phyloP scores from a whole-genome alignment of 2,797 vertebrate species.

The Premnoplex brunnescens region DNA sequence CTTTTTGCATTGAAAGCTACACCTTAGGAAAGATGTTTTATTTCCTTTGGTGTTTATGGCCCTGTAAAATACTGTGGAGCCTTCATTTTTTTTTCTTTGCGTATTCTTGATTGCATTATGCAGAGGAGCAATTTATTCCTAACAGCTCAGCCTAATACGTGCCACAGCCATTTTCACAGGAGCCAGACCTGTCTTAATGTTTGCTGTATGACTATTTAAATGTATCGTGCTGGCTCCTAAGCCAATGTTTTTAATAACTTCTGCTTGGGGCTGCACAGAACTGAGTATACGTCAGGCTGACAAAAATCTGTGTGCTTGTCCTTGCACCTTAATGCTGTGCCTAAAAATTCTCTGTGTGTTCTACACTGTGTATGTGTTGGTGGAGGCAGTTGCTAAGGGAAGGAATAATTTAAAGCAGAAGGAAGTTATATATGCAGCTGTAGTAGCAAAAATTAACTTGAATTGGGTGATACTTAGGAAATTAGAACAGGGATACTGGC shows the following conservation, averaged over 20 bases:
- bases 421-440: background rate
- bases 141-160: background rate
- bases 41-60: background rate
- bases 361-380: background rate
- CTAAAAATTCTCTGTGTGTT: background rate
- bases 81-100: background rate
- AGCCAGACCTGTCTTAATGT: background rate
- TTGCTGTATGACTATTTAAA: background rate
- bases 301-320: background rate
- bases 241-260: background rate
- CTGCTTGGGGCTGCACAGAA: background rate
- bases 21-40: background rate
- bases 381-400: constrained; percentile 41
- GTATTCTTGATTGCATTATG: background rate
- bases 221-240: background rate
- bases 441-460: background rate
- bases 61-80: background rate
- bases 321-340: background rate
- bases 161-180: background rate
- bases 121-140: background rate
- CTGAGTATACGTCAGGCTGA: background rate
- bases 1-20: background rate
- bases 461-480: background rate
- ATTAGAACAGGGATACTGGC: background rate
- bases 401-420: background rate